A percentile compares a stretch with the other conserved stretches of the same genome.
Conservation (phyloP, 2,797 vertebrate genomes). For the Danio aesculapii region DNA sequence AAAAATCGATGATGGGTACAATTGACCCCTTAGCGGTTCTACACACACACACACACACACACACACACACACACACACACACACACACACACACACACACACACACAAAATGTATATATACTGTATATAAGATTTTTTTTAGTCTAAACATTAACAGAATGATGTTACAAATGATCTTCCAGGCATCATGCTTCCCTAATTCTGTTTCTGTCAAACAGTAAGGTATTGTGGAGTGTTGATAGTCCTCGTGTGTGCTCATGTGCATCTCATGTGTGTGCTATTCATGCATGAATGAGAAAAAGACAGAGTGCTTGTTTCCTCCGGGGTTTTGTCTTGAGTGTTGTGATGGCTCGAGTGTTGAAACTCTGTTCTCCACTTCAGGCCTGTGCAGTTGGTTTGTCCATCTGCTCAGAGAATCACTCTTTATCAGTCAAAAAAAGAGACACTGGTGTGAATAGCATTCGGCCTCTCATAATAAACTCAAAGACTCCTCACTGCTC, state of each 20-base stretch:
- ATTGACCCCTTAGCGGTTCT: too few relatives aligned
- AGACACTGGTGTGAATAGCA: slow-evolving; percentile 40
- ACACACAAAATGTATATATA: too few relatives aligned
- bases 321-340: slow-evolving; percentile 25
- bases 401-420: slow-evolving; percentile 61
- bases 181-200: too few relatives aligned
- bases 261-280: slow-evolving; percentile 13
- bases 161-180: too few relatives aligned
- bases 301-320: slow-evolving; percentile 6
- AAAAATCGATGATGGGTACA: too few relatives aligned
- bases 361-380: slow-evolving; percentile 40
- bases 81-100: too few relatives aligned
- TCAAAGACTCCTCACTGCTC: neutral
- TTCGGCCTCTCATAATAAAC: neutral
- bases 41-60: too few relatives aligned
- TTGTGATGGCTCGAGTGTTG: slow-evolving; percentile 46
- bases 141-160: too few relatives aligned
- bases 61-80: too few relatives aligned
- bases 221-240: slow-evolving; percentile 16
- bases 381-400: slow-evolving; percentile 41
- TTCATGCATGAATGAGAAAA: neutral
- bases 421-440: slow-evolving; percentile 53
- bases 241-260: slow-evolving; percentile 8
- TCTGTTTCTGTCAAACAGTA: neutral
- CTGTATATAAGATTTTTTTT: too few relatives aligned